These are phyloP conservation scores for Tribolium freemani DNA, from an alignment of 2,888 invertebrate species.

Conservation along the genomic window DNA sequence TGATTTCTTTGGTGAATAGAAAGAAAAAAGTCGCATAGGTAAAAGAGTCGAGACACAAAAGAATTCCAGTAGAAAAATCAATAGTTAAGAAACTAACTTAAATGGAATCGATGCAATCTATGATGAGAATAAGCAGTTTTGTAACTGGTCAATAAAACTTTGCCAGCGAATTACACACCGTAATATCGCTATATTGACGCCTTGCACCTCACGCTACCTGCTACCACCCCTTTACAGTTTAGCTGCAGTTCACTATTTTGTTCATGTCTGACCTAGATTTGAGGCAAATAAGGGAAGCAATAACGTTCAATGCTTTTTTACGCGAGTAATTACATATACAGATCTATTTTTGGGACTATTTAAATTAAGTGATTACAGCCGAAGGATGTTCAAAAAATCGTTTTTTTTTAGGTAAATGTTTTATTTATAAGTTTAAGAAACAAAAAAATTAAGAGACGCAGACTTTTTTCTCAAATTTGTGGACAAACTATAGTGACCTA, in stretches of 20 bases:
- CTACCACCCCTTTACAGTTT: background rate
- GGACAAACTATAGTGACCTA: no score
- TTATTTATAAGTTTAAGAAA: no score
- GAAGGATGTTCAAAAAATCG: no score
- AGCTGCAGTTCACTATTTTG: background rate
- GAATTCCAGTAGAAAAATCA: slow-evolving; percentile 10
- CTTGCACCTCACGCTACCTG: slow-evolving; percentile 5
- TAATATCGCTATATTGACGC: background rate
- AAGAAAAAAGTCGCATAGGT: slow-evolving; percentile 27
- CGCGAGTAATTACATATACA: no score
- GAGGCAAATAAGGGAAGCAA: no score
- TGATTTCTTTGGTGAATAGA: slow-evolving; percentile 15
- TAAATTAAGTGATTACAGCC: no score
- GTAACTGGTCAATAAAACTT: slow-evolving; percentile 6
- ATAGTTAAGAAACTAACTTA: background rate
- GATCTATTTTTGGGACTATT: no score
- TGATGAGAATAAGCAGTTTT: background rate
- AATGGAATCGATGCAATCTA: slow-evolving; percentile 1
- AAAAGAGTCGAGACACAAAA: slow-evolving; percentile 8
- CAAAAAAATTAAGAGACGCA: no score
- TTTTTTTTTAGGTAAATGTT: no score
- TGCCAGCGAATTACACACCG: slow-evolving; percentile 4
- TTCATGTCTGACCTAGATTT: background rate
- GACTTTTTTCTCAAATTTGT: no score
- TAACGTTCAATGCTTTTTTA: no score